Evolutionary conservation across 2,888 invertebrate species (phyloP).

Genomic region (Sabatieria punctata): DNA sequence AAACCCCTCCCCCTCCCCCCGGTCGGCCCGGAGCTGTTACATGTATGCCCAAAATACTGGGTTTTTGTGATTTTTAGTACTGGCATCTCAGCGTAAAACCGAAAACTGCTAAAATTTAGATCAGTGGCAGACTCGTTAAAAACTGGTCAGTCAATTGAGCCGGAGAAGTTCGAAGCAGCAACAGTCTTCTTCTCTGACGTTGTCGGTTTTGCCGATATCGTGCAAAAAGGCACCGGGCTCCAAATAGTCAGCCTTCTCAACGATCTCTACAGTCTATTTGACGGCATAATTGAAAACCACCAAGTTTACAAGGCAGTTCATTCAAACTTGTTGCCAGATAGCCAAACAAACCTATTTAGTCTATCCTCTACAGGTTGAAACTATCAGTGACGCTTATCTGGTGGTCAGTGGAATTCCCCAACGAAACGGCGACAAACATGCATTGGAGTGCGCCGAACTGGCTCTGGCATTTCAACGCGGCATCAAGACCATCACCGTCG

Average conservation of each 20-base stretch:
- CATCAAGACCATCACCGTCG: too few relatives aligned
- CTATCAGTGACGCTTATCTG: conserved; percentile 24
- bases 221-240: conserved; percentile 6
- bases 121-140: conserved; percentile 5
- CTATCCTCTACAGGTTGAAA: too few relatives aligned
- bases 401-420: conserved; percentile 23
- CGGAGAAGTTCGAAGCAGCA: conserved; percentile 1
- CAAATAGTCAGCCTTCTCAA: conserved; percentile 26
- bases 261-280: conserved; percentile 25
- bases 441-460: not conserved
- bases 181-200: conserved; percentile 7
- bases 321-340: too few relatives aligned
- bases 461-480: not conserved
- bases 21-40: too few relatives aligned
- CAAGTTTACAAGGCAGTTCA: conserved; percentile 29
- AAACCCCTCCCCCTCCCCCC: too few relatives aligned
- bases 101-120: too few relatives aligned
- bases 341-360: too few relatives aligned
- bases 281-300: conserved; percentile 23
- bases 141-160: not conserved
- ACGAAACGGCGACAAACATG: conserved; percentile 15
- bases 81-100: too few relatives aligned
- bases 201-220: conserved; percentile 5
- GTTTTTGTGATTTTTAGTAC: too few relatives aligned
- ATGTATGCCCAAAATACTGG: too few relatives aligned